Evolutionary conservation across 2,888 invertebrate genomes (phyloP), one percentile per base, ranked within the genome.

Genomic region (Aphodius granarius): DNA sequence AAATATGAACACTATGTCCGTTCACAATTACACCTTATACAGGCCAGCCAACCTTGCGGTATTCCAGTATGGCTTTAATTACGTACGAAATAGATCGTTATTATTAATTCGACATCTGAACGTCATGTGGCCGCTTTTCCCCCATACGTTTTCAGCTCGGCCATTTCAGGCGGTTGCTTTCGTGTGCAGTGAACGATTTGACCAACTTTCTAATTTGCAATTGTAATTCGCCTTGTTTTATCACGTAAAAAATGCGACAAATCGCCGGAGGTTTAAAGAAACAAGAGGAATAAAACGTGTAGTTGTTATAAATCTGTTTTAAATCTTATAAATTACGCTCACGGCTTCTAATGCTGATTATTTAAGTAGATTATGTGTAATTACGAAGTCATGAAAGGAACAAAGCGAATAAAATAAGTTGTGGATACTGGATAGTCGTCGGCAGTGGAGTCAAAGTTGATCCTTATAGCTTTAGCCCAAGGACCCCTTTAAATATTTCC

Each of bases 1-100:
- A 65, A 65, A 65, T 65, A 65, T 65, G 65, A 65, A 16, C 65
- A 65, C 17, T 65, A 65, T 65, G 65, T 65, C 65, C 65, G 65
- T 0, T 65, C 65, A 65, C 65, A 65, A 65, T 65, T 65, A 19
- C 65, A 65, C 65, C 65, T 65, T 65, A 6, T 65, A 65, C 65
- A 19, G 43, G 43, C 13, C 13, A n/a, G 43, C 43, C 43, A 43
- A 43, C 43, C 43, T 43, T 43, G 43, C 43, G 43, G 43, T 43
- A 43, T 43, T 43, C 43, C 43, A 43, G 2, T 43, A 43, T 43
- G 43, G 43, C 43, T 43, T 43, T 43, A 43, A 43, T 43, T 43
- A 43, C 13, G 13, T 43, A 43, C 43, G 43, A 43, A 43, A 43
- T 43, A 43, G 43, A 43, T 43, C 43, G 43, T 43, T 43, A 43